Base-by-base conservation (phyloP, 1,140 invertebrate genomes). In the Euwallacea similis region DNA sequence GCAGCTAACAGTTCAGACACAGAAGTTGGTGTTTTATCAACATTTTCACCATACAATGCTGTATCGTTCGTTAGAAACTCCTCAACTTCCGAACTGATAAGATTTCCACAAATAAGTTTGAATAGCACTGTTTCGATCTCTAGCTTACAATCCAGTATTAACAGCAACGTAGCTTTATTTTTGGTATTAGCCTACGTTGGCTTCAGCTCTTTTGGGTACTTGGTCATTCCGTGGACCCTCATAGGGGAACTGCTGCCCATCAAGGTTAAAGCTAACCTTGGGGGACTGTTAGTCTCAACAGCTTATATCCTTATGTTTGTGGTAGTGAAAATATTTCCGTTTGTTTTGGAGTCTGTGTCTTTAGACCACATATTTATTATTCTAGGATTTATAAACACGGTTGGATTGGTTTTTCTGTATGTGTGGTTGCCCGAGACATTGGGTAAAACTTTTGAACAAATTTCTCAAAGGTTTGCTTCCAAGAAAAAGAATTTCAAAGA, bases 371-470 rank as follows among this genome's bases (percentile, higher is more conserved):
- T 87, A 4, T 92, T 92, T 81, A 87, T 86, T 75, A 81, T 88
- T 62, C 90, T 89, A 77, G 84, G 86, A 33, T 79, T 83, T 6
- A 82, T 86, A 7, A 89, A 89, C 43, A 75, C 87, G 7, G 7
- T 87, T 6, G 85, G 86, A 7, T 81, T 86, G 13, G 71, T 84
- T 9, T 87, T 90, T 75, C 81, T 89, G 21, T 87, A 85, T 63
- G 81, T 89, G 44, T 86, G 87, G 67, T 78, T 93, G 33, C 91
- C 91, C 1, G 92, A 93, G 83, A 93, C 91, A 0, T 85, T 90
- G 68, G 89, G 90, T 0, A 89, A 88, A 78, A 87, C 82, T 7
- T 85, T 93, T 62, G 70, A 74, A 9, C 84, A 88, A 72, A 87
- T 88, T 73, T 84, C 86, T 76, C 74, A 78, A 13, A 76, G 76